Evolutionary conservation across 2,888 invertebrate genomes (phyloP).

Genomic region (Neoitamus cyanurus): DNA sequence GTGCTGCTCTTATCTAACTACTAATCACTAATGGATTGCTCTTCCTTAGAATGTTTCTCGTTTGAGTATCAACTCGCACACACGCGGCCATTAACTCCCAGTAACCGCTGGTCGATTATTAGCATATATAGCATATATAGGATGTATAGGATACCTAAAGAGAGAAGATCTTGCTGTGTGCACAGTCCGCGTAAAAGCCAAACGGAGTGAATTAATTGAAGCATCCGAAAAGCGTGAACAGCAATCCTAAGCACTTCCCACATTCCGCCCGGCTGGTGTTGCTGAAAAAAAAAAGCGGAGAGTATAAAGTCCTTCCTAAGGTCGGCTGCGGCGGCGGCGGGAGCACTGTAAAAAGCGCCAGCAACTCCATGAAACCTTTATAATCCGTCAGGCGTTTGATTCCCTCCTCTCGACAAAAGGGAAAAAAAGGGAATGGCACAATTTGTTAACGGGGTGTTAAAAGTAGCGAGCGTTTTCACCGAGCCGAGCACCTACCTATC

Average conservation of each 20-base stretch:
- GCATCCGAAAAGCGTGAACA: neutral
- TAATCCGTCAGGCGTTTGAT: conserved; percentile 1
- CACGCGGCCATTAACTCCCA: neutral
- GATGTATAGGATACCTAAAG: too few species aligned
- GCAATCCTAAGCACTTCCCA: neutral
- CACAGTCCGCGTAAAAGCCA: neutral
- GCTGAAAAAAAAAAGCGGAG: neutral
- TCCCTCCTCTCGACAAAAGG: neutral
- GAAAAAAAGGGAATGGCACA: neutral
- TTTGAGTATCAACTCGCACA: too few species aligned
- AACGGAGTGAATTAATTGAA: neutral
- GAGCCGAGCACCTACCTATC: neutral
- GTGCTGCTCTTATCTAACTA: neutral
- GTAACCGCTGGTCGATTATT: neutral
- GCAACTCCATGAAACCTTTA: neutral
- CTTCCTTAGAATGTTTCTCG: neutral
- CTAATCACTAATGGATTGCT: neutral
- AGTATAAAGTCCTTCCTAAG: neutral
- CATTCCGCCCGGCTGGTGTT: neutral
- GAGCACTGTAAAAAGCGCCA: neutral
- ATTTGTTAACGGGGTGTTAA: conserved; percentile 10
- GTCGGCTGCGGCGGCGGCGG: neutral
- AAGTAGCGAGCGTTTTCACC: neutral
- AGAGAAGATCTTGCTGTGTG: neutral
- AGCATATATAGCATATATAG: too few species aligned